Evolutionary conservation across 2,888 invertebrate genomes (phyloP), one percentile per base, ranked within the genome.

Genomic region (Hyles lineata): DNA sequence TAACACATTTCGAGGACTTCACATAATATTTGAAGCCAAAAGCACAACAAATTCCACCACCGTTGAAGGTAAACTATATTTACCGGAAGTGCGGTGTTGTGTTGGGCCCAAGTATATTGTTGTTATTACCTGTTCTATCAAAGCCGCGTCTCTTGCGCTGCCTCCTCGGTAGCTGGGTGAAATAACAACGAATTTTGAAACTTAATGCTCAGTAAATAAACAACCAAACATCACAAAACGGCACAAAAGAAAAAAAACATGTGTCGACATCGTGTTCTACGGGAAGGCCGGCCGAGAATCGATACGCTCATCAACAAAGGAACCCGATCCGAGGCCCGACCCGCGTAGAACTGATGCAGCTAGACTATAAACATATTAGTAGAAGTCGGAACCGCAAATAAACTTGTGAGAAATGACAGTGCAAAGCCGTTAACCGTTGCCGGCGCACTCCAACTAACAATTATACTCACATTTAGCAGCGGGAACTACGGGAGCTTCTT

Each of bases 141-240:
- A 94, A 95, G 95, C 93, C 95, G 92, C 90, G 95, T 95, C 94
- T 95, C 95, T 94, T 93, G 94, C 82, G 93, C 94, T 92, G 94
- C 94, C 89, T 94, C 95, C 95, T 95, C 95, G 94, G 91, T 92
- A 94, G 94, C 95, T 95, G 95, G 93, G 90, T 95, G 94, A 94
- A 94, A 94, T 93, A 93, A 95, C 91, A 94, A 94, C 92, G 93
- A 88, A 88, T 90, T 91, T 93, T 94, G 94, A 91, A 94, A 94
- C 90, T 84, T 92, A 67, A 91, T 89, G 90, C 87, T 90, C 89
- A 91, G 81, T 87, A 93, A 92, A 91, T 90, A 88, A 93, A 93
- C 89, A 91, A 91, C 92, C 90, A 92, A 92, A 91, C 92, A 91
- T 91, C 92, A 93, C 93, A 94, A 92, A 93, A 94, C 93, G 87